These are phyloP conservation scores for Acestrorhynchus altus DNA, from an alignment of 2,797 vertebrate species.

Conservation along the genomic window DNA sequence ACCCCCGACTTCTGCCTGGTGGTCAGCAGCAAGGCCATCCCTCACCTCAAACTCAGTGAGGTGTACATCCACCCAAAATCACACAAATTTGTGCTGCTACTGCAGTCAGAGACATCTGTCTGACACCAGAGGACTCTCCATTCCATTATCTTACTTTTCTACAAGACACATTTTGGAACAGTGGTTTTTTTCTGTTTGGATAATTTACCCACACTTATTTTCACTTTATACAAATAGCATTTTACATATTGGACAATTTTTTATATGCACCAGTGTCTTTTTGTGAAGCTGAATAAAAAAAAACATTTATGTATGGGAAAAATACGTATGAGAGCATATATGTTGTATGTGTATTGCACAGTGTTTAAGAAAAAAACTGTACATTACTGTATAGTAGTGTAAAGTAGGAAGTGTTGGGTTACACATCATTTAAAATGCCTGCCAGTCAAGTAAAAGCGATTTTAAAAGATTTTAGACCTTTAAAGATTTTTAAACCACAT, in stretches of 20 bases:
- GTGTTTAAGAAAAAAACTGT: conserved; percentile 37
- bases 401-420: conserved; percentile 10
- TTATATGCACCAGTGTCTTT: conserved; percentile 54
- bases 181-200: conserved; percentile 43
- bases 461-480: conserved; percentile 14
- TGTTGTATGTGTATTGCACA: conserved; percentile 25
- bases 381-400: conserved; percentile 26
- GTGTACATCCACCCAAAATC: conserved; percentile 95
- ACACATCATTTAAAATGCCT: conserved; percentile 10
- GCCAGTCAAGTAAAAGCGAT: not conserved
- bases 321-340: conserved; percentile 31
- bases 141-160: conserved; percentile 65
- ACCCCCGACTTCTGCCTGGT: conserved; percentile 94
- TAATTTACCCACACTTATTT: conserved; percentile 28
- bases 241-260: conserved; percentile 55
- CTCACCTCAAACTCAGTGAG: conserved; percentile 90
- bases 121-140: conserved; percentile 63
- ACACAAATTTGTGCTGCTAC: conserved; percentile 92
- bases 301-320: conserved; percentile 29
- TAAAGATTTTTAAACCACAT: no score
- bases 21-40: conserved; percentile 89
- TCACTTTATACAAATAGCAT: conserved; percentile 49
- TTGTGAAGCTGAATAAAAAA: conserved; percentile 17
- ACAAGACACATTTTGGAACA: conserved; percentile 58
- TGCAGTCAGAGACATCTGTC: conserved; percentile 96